Evolutionary conservation across 1,140 invertebrate species (phyloP), one percentile per base, ranked within the genome.

Genomic region (Drosophila ohnishii): DNA sequence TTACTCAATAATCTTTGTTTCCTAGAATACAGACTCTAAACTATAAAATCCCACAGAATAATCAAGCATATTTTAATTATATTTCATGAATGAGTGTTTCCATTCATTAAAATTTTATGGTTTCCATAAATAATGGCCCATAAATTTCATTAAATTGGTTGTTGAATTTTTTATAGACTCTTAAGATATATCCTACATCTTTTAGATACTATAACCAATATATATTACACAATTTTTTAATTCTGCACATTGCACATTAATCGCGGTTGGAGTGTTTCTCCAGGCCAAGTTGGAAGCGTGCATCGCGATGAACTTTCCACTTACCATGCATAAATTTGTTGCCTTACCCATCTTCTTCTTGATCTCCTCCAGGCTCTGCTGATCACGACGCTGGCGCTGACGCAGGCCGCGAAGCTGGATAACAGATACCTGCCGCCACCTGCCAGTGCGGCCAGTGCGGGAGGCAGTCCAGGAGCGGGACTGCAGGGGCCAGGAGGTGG

Each of bases 401-500:
- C 89, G 56, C 71, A 84, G 39, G 77, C 85, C 50, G 92, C 90
- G 13, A 90, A 89, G 37, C 72, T 93, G 40, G 92, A 93, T 55
- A 92, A 92, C 67, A 92, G 91, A 67, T 93, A 93, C 60, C 75
- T 93, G 39, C 92, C 92, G 2, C 92, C 92, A 13, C 88, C 90
- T 1, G 80, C 88, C 22, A 87, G 75, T 78, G 90, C 90, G 11
- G 83, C 86, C 19, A 86, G 73, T 30, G 77, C 81, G 16, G 77
- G 90, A 51, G 84, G 92, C 35, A 91, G 91, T 72, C 57, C 61
- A 3, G 80, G 91, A 51, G 35, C 72, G 1, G 80, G 92, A 30
- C 92, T 93, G 0, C 81, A 81, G 37, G 81, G 81, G 10, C 81
- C 81, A 11, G 77, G 78, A 9, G 88, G 89, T 48, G 83, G 90